Percentiles rank a stretch among this genome's conserved stretches.
These are phyloP conservation scores for Allobates femoralis DNA, from an alignment of 2,797 vertebrate species.

Conservation along the genomic window DNA sequence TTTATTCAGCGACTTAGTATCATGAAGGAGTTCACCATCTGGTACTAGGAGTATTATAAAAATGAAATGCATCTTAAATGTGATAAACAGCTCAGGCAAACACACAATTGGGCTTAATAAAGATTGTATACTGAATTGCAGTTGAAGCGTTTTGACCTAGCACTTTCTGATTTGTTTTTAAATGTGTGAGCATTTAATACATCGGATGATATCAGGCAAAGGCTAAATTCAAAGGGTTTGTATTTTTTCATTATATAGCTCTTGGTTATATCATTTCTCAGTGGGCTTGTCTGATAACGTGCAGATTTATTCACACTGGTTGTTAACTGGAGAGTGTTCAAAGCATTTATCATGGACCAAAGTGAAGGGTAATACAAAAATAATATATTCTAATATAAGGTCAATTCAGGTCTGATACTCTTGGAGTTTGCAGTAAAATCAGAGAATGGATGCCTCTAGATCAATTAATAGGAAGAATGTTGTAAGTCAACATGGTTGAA, in stretches of 20 bases:
- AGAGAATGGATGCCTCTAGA: not conserved
- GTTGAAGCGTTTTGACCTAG: constrained; percentile 27
- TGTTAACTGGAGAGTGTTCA: not conserved
- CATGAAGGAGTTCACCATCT: constrained; percentile 54
- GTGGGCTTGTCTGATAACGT: constrained; percentile 4
- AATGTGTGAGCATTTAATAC: not conserved
- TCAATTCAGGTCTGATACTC: not conserved
- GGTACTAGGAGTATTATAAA: constrained; percentile 48
- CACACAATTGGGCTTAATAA: constrained; percentile 36
- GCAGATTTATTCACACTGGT: constrained; percentile 4
- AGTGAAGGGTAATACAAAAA: not conserved
- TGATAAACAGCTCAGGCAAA: constrained; percentile 33
- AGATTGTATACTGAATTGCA: constrained; percentile 38
- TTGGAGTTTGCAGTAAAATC: not conserved
- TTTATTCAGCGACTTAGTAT: constrained; percentile 52
- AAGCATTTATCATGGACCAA: not conserved
- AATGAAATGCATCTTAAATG: constrained; percentile 52
- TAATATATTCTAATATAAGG: not conserved
- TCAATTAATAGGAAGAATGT: not conserved
- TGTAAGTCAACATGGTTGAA: not conserved
- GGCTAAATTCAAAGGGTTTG: not conserved
- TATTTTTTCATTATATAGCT: not conserved
- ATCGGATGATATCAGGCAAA: not conserved
- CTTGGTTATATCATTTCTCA: not conserved
- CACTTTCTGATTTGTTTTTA: constrained; percentile 11